Percentiles rank a stretch among this genome's conserved stretches.
phyloP scores from a whole-genome alignment of 2,797 vertebrate genomes.

The Lerista edwardsae region DNA sequence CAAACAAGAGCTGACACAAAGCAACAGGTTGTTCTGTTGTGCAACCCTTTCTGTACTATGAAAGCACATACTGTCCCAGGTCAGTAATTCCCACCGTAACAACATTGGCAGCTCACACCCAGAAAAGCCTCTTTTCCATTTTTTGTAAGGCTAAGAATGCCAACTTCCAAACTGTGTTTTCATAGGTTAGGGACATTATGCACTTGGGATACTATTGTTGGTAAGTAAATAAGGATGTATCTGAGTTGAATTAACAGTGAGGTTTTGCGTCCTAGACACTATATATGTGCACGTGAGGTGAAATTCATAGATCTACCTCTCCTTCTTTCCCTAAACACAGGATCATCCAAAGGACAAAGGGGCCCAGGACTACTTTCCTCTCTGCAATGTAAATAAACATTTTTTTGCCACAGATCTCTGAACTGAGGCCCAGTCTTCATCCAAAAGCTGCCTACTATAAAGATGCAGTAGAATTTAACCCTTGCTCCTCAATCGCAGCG shows the following conservation, averaged over 20 bases:
- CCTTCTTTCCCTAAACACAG: neutral
- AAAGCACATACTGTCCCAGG: constrained; percentile 8
- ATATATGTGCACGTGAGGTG: neutral
- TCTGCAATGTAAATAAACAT: neutral
- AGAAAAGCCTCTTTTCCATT: neutral
- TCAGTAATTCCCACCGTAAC: constrained; percentile 19
- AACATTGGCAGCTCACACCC: neutral
- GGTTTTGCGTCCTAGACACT: neutral
- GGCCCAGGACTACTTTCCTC: neutral
- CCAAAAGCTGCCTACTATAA: neutral
- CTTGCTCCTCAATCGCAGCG: too few species aligned
- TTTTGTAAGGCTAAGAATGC: neutral
- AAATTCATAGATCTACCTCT: neutral
- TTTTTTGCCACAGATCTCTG: too few species aligned
- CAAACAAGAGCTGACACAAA: constrained; percentile 3
- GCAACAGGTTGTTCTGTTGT: constrained; percentile 11
- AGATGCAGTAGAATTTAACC: neutral
- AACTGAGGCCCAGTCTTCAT: neutral
- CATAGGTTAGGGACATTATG: neutral
- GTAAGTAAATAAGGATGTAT: neutral
- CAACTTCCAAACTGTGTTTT: neutral
- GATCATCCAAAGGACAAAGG: neutral
- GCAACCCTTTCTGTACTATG: neutral
- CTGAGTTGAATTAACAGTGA: neutral
- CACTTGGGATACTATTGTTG: neutral